Evolutionary conservation across 1,140 invertebrate species (phyloP).

Genomic region (Melitaea cinxia): DNA sequence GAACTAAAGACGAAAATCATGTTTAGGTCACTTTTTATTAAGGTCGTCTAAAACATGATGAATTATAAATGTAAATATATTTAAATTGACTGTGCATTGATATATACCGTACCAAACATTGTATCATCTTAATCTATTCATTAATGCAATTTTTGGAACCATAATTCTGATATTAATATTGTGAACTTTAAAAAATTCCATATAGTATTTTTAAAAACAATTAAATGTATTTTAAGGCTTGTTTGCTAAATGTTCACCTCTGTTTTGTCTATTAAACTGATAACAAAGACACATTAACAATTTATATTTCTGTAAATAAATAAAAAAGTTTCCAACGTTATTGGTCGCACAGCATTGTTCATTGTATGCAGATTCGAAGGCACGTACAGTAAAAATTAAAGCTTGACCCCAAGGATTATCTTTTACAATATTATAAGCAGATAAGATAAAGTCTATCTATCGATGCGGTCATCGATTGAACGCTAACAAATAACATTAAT

Average conservation of each 20-base stretch:
- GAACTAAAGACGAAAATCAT: conserved; percentile 44
- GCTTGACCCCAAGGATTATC: conserved; percentile 18
- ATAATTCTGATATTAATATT: too few species aligned
- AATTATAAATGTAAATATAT: conserved; percentile 4
- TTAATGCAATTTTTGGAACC: too few species aligned
- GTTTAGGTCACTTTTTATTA: conserved; percentile 33
- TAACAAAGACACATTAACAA: conserved; percentile 38
- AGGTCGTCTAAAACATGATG: neutral
- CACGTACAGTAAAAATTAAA: conserved; percentile 37
- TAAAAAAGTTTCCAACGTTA: conserved; percentile 32
- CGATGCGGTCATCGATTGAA: conserved; percentile 11
- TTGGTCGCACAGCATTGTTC: conserved; percentile 39
- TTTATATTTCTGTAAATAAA: conserved; percentile 35
- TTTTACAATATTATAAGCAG: conserved; percentile 8
- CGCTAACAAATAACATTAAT: conserved; percentile 28
- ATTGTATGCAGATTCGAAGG: conserved; percentile 45
- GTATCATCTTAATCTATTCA: too few species aligned
- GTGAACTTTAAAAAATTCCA: too few species aligned
- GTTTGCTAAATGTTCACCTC: conserved; percentile 9
- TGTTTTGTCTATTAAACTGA: conserved; percentile 27
- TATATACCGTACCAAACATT: too few species aligned
- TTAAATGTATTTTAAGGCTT: neutral
- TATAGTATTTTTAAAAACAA: neutral
- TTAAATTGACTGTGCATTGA: neutral
- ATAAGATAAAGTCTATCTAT: neutral